Evolutionary conservation across 2,888 invertebrate genomes (phyloP).

Genomic region (Cheilosia scutellata): DNA sequence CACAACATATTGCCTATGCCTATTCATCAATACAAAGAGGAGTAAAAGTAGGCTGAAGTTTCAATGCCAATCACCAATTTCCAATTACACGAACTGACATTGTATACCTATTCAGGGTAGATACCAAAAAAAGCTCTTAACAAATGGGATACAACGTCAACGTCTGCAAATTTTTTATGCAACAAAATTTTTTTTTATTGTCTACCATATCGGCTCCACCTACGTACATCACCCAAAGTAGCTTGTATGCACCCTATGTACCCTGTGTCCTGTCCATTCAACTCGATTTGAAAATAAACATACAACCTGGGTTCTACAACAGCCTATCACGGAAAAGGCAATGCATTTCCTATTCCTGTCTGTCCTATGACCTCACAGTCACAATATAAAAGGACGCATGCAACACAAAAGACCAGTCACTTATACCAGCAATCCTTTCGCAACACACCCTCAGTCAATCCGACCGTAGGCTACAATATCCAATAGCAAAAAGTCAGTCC

Average conservation of each 20-base stretch:
- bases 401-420: conserved; percentile 14
- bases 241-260: too few species aligned
- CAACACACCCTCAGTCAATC: conserved; percentile 37
- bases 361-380: conserved; percentile 16
- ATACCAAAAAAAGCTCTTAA: not conserved
- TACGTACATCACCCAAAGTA: not conserved
- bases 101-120: not conserved
- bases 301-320: not conserved
- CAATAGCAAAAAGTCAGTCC: conserved; percentile 57
- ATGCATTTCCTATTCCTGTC: conserved; percentile 9
- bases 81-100: not conserved
- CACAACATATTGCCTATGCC: not conserved
- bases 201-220: conserved; percentile 18
- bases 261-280: too few species aligned
- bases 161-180: not conserved
- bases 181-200: not conserved
- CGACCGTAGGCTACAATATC: conserved; percentile 36
- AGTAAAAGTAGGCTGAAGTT: not conserved
- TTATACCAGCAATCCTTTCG: not conserved
- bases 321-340: conserved; percentile 30
- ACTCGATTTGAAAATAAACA: not conserved
- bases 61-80: not conserved
- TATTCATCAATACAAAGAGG: not conserved
- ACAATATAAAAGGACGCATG: conserved; percentile 2
- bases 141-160: not conserved